Percentiles rank a stretch among this genome's conserved stretches.
Conservation (phyloP, 2,797 vertebrate genomes). For the Glyptemys insculpta region DNA sequence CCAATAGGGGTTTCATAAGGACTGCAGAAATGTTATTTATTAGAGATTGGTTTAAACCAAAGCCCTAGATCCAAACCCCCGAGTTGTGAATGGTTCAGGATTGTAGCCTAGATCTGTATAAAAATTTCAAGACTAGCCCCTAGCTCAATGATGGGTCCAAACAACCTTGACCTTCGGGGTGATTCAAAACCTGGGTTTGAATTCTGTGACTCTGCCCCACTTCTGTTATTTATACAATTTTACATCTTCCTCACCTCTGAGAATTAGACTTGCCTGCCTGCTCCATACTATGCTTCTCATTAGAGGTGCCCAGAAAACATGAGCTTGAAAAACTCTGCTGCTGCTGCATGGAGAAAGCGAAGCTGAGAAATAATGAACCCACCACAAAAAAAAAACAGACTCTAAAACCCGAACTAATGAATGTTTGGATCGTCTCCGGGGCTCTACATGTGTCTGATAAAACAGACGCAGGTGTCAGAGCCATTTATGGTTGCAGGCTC, state of each 20-base stretch:
- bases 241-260: neutral
- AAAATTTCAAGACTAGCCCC: neutral
- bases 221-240: neutral
- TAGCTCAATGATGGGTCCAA: neutral
- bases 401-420: slow-evolving; percentile 16
- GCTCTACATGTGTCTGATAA: slow-evolving; percentile 47
- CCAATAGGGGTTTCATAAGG: neutral
- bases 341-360: neutral
- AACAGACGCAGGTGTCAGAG: slow-evolving; percentile 51
- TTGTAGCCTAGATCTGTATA: neutral
- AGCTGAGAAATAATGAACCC: slow-evolving; percentile 24
- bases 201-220: neutral
- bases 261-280: slow-evolving; percentile 9
- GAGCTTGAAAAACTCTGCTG: neutral
- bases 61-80: neutral
- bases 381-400: neutral
- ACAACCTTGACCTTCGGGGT: neutral
- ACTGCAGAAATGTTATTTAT: neutral
- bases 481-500: slow-evolving; percentile 49
- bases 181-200: neutral
- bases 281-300: neutral
- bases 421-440: slow-evolving; percentile 18
- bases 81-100: neutral
- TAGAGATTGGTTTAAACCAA: neutral
- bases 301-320: neutral